These are phyloP conservation scores for Popillia japonica DNA, from an alignment of 1,140 invertebrate species.

Conservation along the genomic window DNA sequence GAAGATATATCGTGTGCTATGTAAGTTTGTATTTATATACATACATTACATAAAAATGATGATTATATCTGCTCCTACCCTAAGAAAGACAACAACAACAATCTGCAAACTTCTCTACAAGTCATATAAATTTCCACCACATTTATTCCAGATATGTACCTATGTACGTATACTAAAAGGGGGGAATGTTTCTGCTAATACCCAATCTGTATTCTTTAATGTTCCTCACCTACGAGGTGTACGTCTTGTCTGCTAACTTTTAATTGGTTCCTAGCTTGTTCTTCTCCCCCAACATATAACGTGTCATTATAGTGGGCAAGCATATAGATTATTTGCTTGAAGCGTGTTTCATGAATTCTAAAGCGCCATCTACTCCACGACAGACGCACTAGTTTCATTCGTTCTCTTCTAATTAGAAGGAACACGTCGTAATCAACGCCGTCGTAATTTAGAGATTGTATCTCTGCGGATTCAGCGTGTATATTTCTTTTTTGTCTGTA, in stretches of 20 bases:
- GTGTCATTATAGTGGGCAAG: not conserved
- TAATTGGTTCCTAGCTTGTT: constrained; percentile 3
- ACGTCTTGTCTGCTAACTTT: not conserved
- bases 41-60: too few relatives aligned
- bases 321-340: not conserved
- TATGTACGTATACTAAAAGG: too few relatives aligned
- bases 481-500: not conserved
- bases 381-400: not conserved
- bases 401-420: not conserved
- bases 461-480: not conserved
- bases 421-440: constrained; percentile 13
- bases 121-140: not conserved
- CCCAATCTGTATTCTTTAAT: constrained; percentile 11
- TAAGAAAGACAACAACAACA: too few relatives aligned
- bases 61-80: too few relatives aligned
- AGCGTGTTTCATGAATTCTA: constrained; percentile 18
- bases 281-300: not conserved
- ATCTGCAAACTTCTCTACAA: too few relatives aligned
- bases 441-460: not conserved
- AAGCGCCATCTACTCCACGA: constrained; percentile 12
- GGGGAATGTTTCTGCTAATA: too few relatives aligned
- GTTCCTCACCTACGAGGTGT: not conserved
- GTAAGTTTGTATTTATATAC: too few relatives aligned
- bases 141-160: not conserved
- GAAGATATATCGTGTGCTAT: too few relatives aligned